A percentile compares a stretch with the other conserved stretches of the same genome.
These are phyloP conservation scores for Eristalis pertinax DNA, from an alignment of 2,888 invertebrate genomes.

Conservation along the genomic window DNA sequence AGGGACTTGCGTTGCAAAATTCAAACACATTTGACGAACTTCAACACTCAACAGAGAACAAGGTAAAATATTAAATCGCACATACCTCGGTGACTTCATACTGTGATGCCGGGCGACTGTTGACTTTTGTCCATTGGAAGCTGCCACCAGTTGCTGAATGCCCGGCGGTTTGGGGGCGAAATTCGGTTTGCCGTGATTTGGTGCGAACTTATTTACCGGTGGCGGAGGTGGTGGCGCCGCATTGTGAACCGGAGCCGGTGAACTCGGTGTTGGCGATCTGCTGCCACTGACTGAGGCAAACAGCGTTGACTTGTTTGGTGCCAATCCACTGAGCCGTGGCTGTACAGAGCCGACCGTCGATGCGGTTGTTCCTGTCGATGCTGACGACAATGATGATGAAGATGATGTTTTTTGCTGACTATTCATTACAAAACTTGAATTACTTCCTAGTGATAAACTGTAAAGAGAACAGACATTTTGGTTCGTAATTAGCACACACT, in stretches of 20 bases:
- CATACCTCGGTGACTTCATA: conserved; percentile 89
- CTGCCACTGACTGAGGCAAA: conserved; percentile 75
- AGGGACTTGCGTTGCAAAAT: background rate
- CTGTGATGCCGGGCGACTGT: conserved; percentile 90
- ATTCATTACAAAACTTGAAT: conserved; percentile 79
- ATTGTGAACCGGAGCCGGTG: background rate
- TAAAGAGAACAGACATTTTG: conserved; percentile 71
- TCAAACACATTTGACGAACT: background rate
- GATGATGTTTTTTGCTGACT: conserved; percentile 76
- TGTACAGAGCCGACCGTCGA: conserved; percentile 69
- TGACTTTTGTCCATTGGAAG: conserved; percentile 79
- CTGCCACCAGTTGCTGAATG: conserved; percentile 80
- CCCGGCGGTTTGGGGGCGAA: conserved; percentile 92
- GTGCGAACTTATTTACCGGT: conserved; percentile 70
- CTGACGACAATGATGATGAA: conserved; percentile 72
- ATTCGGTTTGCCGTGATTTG: conserved; percentile 89
- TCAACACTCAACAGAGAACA: no score
- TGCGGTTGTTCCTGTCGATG: conserved; percentile 66
- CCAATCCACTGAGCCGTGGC: conserved; percentile 75
- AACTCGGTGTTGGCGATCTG: conserved; percentile 79
- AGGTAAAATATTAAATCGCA: conserved; percentile 5
- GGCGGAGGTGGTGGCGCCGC: conserved; percentile 57
- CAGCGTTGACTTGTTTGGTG: conserved; percentile 80
- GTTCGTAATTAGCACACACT: conserved; percentile 41
- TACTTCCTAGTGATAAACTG: conserved; percentile 81